phyloP scores from a whole-genome alignment of 2,888 invertebrate species.

The Panorpa germanica region DNA sequence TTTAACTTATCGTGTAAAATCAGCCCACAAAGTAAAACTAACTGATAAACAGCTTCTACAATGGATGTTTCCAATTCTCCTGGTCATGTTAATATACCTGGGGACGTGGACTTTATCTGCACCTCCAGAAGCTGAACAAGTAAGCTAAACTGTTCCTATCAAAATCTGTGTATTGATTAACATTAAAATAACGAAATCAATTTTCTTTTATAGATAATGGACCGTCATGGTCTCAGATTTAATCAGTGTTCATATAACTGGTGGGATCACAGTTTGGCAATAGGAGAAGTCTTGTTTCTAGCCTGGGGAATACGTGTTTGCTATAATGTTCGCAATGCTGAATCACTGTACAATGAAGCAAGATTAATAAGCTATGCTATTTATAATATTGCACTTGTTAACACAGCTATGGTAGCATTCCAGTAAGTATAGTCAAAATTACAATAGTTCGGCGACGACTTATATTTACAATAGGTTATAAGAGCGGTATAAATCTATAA shows the following conservation, averaged over 20 bases:
- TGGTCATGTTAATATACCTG: constrained; percentile 75
- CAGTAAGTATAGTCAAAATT: constrained; percentile 82
- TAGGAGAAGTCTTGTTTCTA: constrained; percentile 58
- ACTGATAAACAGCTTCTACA: constrained; percentile 84
- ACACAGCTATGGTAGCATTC: constrained; percentile 79
- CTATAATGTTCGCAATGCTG: constrained; percentile 75
- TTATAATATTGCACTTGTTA: constrained; percentile 85
- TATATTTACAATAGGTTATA: no score
- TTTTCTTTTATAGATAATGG: constrained; percentile 36
- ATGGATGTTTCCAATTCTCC: constrained; percentile 83
- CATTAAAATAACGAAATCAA: constrained; percentile 1
- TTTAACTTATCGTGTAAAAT: constrained; percentile 80
- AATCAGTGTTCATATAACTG: constrained; percentile 81
- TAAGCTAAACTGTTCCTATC: no score
- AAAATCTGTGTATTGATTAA: not conserved
- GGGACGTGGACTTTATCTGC: constrained; percentile 82
- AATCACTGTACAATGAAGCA: constrained; percentile 85
- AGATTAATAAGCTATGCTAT: constrained; percentile 84
- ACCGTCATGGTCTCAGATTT: constrained; percentile 60
- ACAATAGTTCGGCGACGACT: no score
- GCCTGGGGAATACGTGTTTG: constrained; percentile 75
- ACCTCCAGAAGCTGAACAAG: constrained; percentile 63
- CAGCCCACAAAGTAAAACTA: constrained; percentile 79
- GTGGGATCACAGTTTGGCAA: constrained; percentile 89
- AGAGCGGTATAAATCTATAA: no score